Evolutionary conservation across 2,113 vertebrate species (phyloP), one percentile per base, ranked within the genome.

Genomic region (Macquaria australasica): DNA sequence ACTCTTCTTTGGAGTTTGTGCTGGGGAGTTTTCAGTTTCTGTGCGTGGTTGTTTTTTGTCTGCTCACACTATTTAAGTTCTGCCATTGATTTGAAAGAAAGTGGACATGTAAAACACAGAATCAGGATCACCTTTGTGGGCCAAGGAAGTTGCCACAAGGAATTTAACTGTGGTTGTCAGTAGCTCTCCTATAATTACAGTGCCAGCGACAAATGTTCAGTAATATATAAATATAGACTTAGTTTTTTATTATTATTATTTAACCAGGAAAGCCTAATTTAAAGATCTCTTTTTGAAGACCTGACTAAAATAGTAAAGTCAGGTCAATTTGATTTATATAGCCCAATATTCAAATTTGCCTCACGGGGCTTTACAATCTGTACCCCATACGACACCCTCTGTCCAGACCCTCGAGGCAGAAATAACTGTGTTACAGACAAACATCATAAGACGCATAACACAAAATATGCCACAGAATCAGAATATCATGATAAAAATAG

Each of bases 31-130:
- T 37, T 67, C 4, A 14, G 1, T 79, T 45, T 48, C 18, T 34
- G 34, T 20, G 23, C 1, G 7, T 14, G n/a, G 2, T 43, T 8
- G 0, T 1, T 63, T 31, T 14, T 55, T 37, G 9, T 51, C 48
- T n/a, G 20, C 59, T 7, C 16, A 8, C 53, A 7, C 66, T 37
- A 34, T 68, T 68, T 20, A 34, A 48, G 1, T 14, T 53, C 3
- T 48, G n/a, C 15, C 1, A 37, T 3, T 50, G 28, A 37, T 48
- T 59, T 67, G 3, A 48, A 69, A 59, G 28, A 59, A 50, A 23
- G 50, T 16, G 15, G 20, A 43, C 16, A 12, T 34, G 56, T 18
- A 8, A 25, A 45, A 67, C 39, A 45, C n/a, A 45, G 55, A 58
- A 28, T 56, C 34, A 43, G 16, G 31, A 58, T 59, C n/a, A 58